Evolutionary conservation across 1,140 invertebrate genomes (phyloP).

Genomic region (Neelides sp.): DNA sequence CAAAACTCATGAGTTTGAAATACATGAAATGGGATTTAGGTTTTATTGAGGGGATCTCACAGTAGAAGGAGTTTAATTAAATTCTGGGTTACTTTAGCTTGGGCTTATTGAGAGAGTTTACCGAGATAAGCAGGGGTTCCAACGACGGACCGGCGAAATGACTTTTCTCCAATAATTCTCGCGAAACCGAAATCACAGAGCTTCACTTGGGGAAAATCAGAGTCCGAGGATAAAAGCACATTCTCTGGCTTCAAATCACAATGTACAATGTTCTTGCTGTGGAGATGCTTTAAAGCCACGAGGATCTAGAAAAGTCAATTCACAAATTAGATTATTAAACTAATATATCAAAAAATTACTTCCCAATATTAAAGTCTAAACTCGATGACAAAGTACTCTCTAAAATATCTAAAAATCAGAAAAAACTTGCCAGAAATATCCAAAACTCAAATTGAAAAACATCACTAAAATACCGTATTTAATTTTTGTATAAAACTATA

Average conservation of each 20-base stretch:
- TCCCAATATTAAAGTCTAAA: too few relatives aligned
- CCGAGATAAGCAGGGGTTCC: conserved; percentile 95
- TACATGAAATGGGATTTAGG: conserved; percentile 3
- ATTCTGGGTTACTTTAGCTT: too few relatives aligned
- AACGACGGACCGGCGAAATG: conserved; percentile 84
- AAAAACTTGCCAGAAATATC: too few relatives aligned
- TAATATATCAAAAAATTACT: too few relatives aligned
- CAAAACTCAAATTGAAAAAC: too few relatives aligned
- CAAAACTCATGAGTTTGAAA: conserved; percentile 5
- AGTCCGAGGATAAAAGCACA: conserved; percentile 82
- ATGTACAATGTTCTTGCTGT: conserved; percentile 94
- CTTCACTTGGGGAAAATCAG: conserved; percentile 94
- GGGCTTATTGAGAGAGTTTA: conserved; percentile 35
- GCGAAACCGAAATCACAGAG: conserved; percentile 98
- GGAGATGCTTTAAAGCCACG: conserved; percentile 90
- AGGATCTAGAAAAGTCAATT: conserved; percentile 58
- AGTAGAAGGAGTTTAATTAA: too few relatives aligned
- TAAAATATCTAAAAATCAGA: too few relatives aligned
- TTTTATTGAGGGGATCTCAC: too few relatives aligned
- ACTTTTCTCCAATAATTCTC: conserved; percentile 95
- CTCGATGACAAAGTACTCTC: too few relatives aligned
- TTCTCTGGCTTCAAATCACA: conserved; percentile 99
- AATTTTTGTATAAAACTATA: too few relatives aligned
- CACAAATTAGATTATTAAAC: not conserved
- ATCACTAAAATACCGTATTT: too few relatives aligned